Conservation (phyloP, 2,113 vertebrate genomes). For the Leptodactylus fuscus region DNA sequence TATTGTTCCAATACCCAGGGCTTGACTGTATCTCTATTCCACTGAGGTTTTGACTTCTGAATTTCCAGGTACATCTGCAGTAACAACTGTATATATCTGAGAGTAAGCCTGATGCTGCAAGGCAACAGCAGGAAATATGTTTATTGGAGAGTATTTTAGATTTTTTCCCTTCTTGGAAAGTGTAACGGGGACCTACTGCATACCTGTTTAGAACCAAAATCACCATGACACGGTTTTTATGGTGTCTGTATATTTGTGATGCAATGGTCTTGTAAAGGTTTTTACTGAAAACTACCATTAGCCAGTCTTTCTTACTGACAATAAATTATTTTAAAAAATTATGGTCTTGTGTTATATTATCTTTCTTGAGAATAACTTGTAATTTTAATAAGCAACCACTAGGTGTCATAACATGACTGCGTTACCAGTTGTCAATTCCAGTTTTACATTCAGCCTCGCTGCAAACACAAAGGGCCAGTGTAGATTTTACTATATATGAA, state of each 20-base stretch:
- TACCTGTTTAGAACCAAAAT: conserved; percentile 88
- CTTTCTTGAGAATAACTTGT: background rate
- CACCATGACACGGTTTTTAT: conserved; percentile 91
- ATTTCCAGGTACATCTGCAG: conserved; percentile 69
- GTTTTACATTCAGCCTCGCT: background rate
- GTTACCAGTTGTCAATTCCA: background rate
- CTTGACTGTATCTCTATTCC: conserved; percentile 75
- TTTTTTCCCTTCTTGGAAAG: conserved; percentile 90
- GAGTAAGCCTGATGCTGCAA: conserved; percentile 75
- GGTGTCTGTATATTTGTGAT: conserved; percentile 95
- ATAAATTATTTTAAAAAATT: conserved; percentile 99
- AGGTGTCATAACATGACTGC: conserved; percentile 1
- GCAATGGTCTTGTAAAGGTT: conserved; percentile 97
- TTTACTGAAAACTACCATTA: conserved; percentile 99
- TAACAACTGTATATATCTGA: conserved; percentile 76
- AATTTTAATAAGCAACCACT: conserved; percentile 14
- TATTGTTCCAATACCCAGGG: conserved; percentile 68
- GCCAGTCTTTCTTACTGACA: conserved; percentile 99
- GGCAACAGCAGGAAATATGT: conserved; percentile 81
- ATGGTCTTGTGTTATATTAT: background rate
- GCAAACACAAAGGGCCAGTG: background rate
- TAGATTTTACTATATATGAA: background rate
- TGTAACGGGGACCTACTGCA: conserved; percentile 86
- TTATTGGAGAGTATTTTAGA: conserved; percentile 88
- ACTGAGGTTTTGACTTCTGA: conserved; percentile 69